Evolutionary conservation across 64 coral and sea anemone species (phyloP).

Genomic region (Acropora yongei): DNA sequence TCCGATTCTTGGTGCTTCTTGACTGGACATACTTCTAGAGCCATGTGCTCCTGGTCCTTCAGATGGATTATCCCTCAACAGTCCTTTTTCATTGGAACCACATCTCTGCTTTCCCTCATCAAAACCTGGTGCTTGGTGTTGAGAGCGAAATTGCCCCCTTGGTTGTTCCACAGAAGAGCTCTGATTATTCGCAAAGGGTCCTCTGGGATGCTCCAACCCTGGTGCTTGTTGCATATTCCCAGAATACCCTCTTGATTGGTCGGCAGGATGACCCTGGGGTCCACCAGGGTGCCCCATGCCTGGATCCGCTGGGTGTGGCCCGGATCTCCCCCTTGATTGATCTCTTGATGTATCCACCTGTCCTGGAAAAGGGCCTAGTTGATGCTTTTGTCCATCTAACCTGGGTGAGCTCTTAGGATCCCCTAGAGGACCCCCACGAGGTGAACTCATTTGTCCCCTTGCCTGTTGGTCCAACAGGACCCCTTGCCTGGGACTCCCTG

Average conservation of each 20-base stretch:
- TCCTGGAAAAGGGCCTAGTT: slow-evolving; percentile 16
- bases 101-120: slow-evolving; percentile 20
- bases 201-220: slow-evolving; percentile 6
- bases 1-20: not conserved
- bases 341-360: not conserved
- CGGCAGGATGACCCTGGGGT: not conserved
- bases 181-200: slow-evolving; percentile 5
- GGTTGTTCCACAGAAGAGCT: slow-evolving; percentile 2
- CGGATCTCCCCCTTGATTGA: slow-evolving; percentile 2
- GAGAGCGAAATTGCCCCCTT: slow-evolving; percentile 13
- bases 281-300: not conserved
- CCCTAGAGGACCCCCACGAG: not conserved
- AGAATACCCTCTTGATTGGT: not conserved
- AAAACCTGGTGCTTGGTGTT: not conserved
- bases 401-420: slow-evolving; percentile 30
- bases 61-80: not conserved
- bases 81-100: slow-evolving; percentile 22
- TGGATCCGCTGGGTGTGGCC: not conserved
- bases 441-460: slow-evolving; percentile 6
- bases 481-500: slow-evolving; percentile 10
- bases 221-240: not conserved
- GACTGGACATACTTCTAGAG: slow-evolving; percentile 9
- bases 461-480: not conserved
- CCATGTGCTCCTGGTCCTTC: not conserved
- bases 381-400: not conserved